A percentile compares a stretch with the other conserved stretches of the same genome.
These are phyloP conservation scores for Tuta absoluta DNA, from an alignment of 2,888 invertebrate species.

Conservation along the genomic window DNA sequence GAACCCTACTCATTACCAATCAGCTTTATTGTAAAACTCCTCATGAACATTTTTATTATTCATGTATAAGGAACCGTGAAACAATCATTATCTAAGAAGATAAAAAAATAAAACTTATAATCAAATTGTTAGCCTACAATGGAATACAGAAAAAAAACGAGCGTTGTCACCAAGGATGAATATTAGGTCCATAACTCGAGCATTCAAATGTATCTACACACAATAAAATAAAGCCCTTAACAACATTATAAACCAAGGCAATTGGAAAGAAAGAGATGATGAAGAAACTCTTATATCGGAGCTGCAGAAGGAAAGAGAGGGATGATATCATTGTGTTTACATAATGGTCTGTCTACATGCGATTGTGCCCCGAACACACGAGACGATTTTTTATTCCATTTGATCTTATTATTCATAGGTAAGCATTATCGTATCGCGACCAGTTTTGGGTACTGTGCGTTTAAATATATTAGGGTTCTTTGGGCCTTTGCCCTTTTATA, in stretches of 20 bases:
- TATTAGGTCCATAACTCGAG: constrained; percentile 18
- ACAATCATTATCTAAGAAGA: not conserved
- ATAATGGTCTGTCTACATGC: constrained; percentile 76
- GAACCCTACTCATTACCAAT: constrained; percentile 54
- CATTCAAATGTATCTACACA: constrained; percentile 26
- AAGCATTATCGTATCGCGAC: constrained; percentile 64
- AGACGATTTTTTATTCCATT: constrained; percentile 62
- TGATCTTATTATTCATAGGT: constrained; percentile 77
- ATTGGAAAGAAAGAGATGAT: constrained; percentile 56
- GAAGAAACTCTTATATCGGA: constrained; percentile 50
- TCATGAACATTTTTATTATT: constrained; percentile 15
- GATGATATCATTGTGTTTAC: constrained; percentile 67
- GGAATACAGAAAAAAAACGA: constrained; percentile 6
- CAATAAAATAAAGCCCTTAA: constrained; percentile 41
- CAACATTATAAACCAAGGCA: constrained; percentile 58
- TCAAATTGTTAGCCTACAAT: constrained; percentile 14
- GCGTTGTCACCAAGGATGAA: constrained; percentile 18
- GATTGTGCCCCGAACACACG: constrained; percentile 66
- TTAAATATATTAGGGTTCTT: constrained; percentile 6
- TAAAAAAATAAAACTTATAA: constrained; percentile 8
- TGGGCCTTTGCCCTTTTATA: not conserved
- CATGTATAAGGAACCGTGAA: not conserved
- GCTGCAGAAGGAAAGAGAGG: constrained; percentile 48
- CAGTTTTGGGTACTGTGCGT: constrained; percentile 37
- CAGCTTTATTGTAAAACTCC: constrained; percentile 47